Evolutionary conservation across 2,797 vertebrate species (phyloP).

Genomic region (Pangasius larnaudii): DNA sequence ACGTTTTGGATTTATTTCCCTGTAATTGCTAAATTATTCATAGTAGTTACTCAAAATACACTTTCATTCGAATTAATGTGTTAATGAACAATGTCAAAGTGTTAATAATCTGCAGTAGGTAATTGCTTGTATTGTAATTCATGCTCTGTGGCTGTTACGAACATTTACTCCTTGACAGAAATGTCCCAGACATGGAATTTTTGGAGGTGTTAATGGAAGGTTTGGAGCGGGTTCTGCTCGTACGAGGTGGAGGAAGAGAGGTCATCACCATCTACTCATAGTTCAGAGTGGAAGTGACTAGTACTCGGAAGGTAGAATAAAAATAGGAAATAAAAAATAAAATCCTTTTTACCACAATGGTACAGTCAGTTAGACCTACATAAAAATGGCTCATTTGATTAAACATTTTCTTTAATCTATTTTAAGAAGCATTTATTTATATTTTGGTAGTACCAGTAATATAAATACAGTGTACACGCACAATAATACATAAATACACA

Average conservation of each 20-base stretch:
- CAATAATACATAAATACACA: too few relatives aligned
- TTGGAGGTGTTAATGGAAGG: constrained; percentile 94
- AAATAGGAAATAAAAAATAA: background rate
- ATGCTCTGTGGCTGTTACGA: background rate
- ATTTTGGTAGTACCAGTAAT: background rate
- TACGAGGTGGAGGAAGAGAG: constrained; percentile 92
- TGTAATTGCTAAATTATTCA: background rate
- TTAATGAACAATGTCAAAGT: background rate
- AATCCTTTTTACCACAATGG: background rate
- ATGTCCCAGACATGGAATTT: constrained; percentile 91
- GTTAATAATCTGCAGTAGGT: background rate
- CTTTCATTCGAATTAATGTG: background rate
- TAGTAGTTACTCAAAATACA: background rate
- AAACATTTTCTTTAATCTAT: background rate
- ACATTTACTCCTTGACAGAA: constrained; percentile 72
- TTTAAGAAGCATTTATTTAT: background rate
- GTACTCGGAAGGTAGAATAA: background rate
- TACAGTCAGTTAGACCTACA: background rate
- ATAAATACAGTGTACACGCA: background rate
- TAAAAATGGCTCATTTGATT: background rate
- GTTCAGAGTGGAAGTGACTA: constrained; percentile 13
- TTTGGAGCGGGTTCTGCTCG: constrained; percentile 86
- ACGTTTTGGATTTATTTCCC: background rate
- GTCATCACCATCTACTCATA: constrained; percentile 98
- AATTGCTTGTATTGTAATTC: background rate